These are phyloP conservation scores for Characodon lateralis DNA, from an alignment of 2,797 vertebrate species.

Conservation along the genomic window DNA sequence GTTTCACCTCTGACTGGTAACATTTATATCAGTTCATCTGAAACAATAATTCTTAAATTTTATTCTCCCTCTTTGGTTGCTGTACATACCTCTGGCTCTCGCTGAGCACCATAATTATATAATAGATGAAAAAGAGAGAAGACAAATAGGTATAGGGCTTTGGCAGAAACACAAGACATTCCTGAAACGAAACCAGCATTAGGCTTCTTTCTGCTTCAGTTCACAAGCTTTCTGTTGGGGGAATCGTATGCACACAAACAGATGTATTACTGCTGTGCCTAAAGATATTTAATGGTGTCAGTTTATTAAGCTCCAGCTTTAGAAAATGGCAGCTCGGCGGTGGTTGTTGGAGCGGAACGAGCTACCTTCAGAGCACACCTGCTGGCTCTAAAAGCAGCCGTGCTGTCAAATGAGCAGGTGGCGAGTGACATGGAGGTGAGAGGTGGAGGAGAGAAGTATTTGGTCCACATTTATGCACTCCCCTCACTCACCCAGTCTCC, in stretches of 20 bases:
- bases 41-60: conserved; percentile 36
- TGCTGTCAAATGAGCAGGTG: conserved; percentile 77
- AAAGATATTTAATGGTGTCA: conserved; percentile 22
- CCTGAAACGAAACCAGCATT: conserved; percentile 63
- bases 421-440: conserved; percentile 67
- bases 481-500: conserved; percentile 21
- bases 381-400: conserved; percentile 55
- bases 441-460: conserved; percentile 38
- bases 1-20: conserved; percentile 22
- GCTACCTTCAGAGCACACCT: conserved; percentile 68
- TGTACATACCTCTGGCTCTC: conserved; percentile 59
- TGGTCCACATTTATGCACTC: conserved; percentile 34
- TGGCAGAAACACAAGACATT: conserved; percentile 68
- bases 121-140: conserved; percentile 43
- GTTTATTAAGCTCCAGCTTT: conserved; percentile 19
- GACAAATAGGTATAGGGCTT: conserved; percentile 51
- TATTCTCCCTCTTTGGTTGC: conserved; percentile 36
- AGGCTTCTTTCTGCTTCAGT: conserved; percentile 54
- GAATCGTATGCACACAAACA: conserved; percentile 28
- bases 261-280: conserved; percentile 25
- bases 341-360: conserved; percentile 34
- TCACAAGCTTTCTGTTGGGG: conserved; percentile 32
- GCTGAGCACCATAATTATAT: conserved; percentile 65
- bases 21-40: conserved; percentile 24
- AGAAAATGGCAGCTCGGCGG: background rate